phyloP scores from a whole-genome alignment of 2,113 vertebrate species.

The Hemiscyllium ocellatum region DNA sequence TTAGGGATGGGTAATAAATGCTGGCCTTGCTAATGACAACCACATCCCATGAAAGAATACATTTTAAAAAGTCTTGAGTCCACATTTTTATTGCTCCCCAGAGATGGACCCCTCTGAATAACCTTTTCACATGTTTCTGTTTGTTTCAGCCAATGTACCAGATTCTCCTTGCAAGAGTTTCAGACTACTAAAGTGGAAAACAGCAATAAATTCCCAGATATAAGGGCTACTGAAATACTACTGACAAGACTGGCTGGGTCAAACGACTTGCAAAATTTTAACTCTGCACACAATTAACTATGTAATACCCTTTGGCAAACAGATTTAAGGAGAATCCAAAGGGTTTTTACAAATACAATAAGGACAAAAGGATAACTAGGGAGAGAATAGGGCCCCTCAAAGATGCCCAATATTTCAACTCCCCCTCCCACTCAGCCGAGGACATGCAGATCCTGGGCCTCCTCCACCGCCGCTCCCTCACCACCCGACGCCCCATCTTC shows the following conservation, averaged over 20 bases:
- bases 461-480: no score
- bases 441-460: no score
- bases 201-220: not conserved
- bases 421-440: no score
- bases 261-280: conserved; percentile 26
- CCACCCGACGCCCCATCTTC: no score
- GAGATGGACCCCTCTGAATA: not conserved
- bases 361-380: no score
- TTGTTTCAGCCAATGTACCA: not conserved
- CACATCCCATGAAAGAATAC: not conserved
- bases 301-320: not conserved
- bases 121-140: not conserved
- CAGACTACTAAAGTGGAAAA: conserved; percentile 1
- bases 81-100: not conserved
- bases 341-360: no score
- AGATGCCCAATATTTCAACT: no score
- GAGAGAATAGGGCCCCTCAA: no score
- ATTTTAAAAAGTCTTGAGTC: not conserved
- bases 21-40: not conserved
- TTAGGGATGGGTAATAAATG: not conserved
- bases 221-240: conserved; percentile 24
- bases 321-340: no score
- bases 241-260: conserved; percentile 26
- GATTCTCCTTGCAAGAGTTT: not conserved
- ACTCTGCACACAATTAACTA: not conserved